Evolutionary conservation across 2,888 invertebrate species (phyloP), one percentile per base, ranked within the genome.

Genomic region (Caenorhabditis doughertyi): DNA sequence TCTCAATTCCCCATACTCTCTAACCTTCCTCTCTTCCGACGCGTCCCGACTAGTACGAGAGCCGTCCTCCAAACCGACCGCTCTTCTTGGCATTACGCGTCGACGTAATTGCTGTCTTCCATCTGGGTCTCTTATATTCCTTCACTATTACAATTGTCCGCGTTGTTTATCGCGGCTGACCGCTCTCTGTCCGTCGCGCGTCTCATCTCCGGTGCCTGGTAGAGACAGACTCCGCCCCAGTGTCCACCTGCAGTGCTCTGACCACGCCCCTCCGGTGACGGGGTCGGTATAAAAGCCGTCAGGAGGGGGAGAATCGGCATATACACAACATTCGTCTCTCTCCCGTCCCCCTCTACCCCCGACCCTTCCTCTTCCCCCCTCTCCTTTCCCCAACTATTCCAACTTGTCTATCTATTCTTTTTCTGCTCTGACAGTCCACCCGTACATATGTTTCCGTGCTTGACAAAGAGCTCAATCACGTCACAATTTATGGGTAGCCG

Each of bases 361-460:
- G 8, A 11, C 47, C 53, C 29, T 56, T 35, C 77, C 51, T 55
- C 56, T 25, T 51, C 55, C 47, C 32, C 42, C 29, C 27, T 51
- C 51, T 27, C 49, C 51, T 21, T 32, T 49, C 64, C 21, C 67
- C 27, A 3, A 21, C 47, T 44, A 21, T 39, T 44, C 7, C 55
- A 23, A 8, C 18, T 25, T 39, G 13, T 58, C 32, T 49, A 53
- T 27, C 42, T 23, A 27, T 44, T 25, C 53, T 39, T 39, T 47
- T 47, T 67, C 58, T 23, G 32, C 42, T 44, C 44, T 21, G 58
- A 76, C 74, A 67, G 74, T 67, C 74, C 74, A 76, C 74, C 74
- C 74, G 74, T 76, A 77, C 70, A 77, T 68, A 77, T 70, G 70
- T 77, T 68, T 68, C 77, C 77, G 70, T 77, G 68, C 70, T 77